These are phyloP conservation scores for Alsophila aescularia DNA, from an alignment of 2,888 invertebrate genomes.

Conservation along the genomic window DNA sequence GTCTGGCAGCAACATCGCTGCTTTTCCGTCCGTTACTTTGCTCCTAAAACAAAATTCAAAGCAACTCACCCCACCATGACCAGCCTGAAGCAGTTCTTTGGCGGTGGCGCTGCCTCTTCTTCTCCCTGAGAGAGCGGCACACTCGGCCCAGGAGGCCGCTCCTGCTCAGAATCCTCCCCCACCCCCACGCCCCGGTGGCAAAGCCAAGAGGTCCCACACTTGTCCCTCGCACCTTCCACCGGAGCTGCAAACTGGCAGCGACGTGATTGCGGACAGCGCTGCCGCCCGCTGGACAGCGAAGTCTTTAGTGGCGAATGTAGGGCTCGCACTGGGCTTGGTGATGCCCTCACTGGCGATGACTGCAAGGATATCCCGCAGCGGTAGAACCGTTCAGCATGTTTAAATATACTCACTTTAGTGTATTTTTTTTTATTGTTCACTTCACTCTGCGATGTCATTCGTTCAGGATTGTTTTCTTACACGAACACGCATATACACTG, in stretches of 20 bases:
- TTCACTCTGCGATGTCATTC: no score
- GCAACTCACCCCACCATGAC: conserved; percentile 89
- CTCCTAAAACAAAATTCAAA: neutral
- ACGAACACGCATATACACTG: no score
- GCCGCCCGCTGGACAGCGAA: conserved; percentile 61
- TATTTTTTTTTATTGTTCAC: conserved; percentile 39
- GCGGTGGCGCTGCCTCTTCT: conserved; percentile 89
- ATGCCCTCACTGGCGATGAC: conserved; percentile 70
- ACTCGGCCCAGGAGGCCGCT: conserved; percentile 70
- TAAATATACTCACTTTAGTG: conserved; percentile 32
- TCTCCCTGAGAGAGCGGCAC: conserved; percentile 70
- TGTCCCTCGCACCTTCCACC: conserved; percentile 69
- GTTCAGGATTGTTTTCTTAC: no score
- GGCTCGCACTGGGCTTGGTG: conserved; percentile 70
- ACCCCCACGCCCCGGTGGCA: conserved; percentile 75
- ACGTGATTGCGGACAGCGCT: conserved; percentile 67
- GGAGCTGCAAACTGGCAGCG: conserved; percentile 78
- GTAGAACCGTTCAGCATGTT: conserved; percentile 71
- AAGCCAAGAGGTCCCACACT: conserved; percentile 78
- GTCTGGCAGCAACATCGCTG: no score
- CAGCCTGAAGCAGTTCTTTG: conserved; percentile 91
- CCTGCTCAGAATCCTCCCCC: conserved; percentile 65
- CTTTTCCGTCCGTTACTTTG: no score
- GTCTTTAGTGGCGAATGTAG: conserved; percentile 74
- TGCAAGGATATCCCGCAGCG: conserved; percentile 64